These are phyloP conservation scores for Hyles lineata DNA, from an alignment of 2,888 invertebrate genomes.

Conservation along the genomic window DNA sequence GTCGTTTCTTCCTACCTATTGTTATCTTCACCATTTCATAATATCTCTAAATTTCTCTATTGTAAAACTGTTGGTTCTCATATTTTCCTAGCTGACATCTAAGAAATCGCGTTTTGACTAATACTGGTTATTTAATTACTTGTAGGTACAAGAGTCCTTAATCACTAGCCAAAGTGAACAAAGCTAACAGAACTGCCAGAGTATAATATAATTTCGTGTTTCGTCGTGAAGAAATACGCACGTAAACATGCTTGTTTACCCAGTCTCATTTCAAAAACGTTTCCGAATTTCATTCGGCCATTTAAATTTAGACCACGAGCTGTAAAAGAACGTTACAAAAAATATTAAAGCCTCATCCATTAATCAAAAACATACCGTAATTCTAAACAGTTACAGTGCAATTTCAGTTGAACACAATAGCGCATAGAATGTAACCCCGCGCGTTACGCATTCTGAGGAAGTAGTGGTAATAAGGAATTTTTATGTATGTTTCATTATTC, in stretches of 20 bases:
- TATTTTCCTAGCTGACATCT: too few species aligned
- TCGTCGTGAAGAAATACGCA: not conserved
- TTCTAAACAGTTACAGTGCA: conserved; percentile 19
- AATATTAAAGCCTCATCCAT: not conserved
- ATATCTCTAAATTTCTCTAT: too few species aligned
- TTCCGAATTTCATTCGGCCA: conserved; percentile 18
- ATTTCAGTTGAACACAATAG: conserved; percentile 10
- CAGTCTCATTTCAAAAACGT: conserved; percentile 22
- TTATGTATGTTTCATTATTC: conserved; percentile 75
- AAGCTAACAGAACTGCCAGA: not conserved
- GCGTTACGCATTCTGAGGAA: conserved; percentile 65
- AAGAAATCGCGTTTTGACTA: too few species aligned
- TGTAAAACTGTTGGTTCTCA: too few species aligned
- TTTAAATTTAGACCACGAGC: conserved; percentile 32
- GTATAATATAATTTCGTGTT: not conserved
- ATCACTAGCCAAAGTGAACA: too few species aligned
- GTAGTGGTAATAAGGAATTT: conserved; percentile 72
- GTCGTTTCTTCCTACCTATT: too few species aligned
- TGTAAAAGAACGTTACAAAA: conserved; percentile 24
- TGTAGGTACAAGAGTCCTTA: too few species aligned
- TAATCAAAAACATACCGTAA: conserved; percentile 8
- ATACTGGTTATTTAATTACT: too few species aligned
- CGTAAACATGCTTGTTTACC: conserved; percentile 7
- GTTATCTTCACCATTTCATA: too few species aligned
- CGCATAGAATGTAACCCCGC: conserved; percentile 54